These are phyloP conservation scores for Cheiracanthium punctorium DNA, from an alignment of 2,888 invertebrate species.

Conservation along the genomic window DNA sequence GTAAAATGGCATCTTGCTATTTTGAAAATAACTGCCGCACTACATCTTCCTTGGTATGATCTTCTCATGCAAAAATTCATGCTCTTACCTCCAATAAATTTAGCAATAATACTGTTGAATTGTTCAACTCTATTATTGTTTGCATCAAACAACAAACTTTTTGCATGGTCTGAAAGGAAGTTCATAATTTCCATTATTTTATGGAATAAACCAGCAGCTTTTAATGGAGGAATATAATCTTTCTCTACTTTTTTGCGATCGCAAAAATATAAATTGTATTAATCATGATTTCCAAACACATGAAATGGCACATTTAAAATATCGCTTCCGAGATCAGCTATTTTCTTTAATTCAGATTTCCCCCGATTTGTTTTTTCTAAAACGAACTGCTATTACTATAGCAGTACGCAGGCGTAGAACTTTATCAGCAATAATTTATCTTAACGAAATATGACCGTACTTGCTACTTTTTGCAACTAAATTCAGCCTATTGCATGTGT, in stretches of 20 bases:
- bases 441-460: background rate
- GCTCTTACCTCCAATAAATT: slow-evolving; percentile 7
- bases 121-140: slow-evolving; percentile 36
- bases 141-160: background rate
- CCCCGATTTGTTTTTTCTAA: background rate
- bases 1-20: too few species aligned
- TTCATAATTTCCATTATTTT: background rate
- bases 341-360: background rate
- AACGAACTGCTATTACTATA: background rate
- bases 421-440: background rate
- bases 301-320: background rate
- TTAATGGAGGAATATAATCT: background rate
- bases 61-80: slow-evolving; percentile 2
- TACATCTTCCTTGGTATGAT: too few species aligned
- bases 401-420: background rate
- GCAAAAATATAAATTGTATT: background rate
- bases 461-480: background rate
- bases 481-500: too few species aligned
- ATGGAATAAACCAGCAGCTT: background rate
- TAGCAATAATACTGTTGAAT: slow-evolving; percentile 13
- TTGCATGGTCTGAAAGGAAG: background rate
- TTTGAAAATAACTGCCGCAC: too few species aligned
- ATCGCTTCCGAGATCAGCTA: background rate
- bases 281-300: background rate
- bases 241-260: background rate